Percentiles rank a stretch among this genome's conserved stretches.
Conservation (phyloP, 2,113 vertebrate species). For the Gasterosteus aculeatus region DNA sequence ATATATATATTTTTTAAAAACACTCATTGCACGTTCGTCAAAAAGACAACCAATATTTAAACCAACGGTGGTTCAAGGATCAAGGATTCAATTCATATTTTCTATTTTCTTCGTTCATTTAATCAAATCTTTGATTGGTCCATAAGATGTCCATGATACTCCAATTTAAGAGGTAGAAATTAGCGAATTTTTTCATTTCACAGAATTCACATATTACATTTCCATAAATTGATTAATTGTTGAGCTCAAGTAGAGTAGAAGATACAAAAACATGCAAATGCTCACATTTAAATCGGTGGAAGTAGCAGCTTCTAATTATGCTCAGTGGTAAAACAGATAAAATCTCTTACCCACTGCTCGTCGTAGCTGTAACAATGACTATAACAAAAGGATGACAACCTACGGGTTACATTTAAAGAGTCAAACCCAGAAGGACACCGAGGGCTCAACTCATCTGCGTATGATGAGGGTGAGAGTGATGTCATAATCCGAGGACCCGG, state of each 20-base stretch:
- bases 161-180: background rate
- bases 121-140: background rate
- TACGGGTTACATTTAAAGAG: no score
- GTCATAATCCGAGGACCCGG: background rate
- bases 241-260: background rate
- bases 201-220: background rate
- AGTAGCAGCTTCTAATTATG: background rate
- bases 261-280: background rate
- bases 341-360: no score
- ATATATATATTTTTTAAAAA: no score
- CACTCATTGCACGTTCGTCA: no score
- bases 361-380: no score
- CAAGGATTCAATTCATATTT: no score
- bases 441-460: background rate
- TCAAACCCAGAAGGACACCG: no score
- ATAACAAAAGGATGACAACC: no score
- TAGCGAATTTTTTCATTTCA: background rate
- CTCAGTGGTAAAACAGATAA: no score
- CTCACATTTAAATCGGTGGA: background rate
- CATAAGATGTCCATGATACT: background rate
- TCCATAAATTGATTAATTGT: background rate
- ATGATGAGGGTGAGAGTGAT: background rate
- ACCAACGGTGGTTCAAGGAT: no score
- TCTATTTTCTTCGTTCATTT: background rate
- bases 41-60: no score